Evolutionary conservation across 2,888 invertebrate genomes (phyloP), one percentile per base, ranked within the genome.

Genomic region (Entomobrya multifasciata): DNA sequence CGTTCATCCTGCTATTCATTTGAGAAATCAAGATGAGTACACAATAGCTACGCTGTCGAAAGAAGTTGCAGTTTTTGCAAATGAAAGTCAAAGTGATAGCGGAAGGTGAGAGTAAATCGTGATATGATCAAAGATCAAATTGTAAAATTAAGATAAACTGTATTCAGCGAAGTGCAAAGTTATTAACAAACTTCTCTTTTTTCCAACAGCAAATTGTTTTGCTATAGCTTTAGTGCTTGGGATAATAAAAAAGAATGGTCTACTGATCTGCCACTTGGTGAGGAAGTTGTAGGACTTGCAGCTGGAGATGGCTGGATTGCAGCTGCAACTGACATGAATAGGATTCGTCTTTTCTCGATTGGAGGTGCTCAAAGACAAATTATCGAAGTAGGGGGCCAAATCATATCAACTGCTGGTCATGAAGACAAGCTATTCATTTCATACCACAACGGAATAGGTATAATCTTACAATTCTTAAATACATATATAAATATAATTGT

Each of bases 321-420:
- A 0, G 95, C 95, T 80, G 96, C 95, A 1, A 97, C 97, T 0
- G 94, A 94, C 90, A 94, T 94, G 80, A 94, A 97, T 25, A 94
- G 95, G 90, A 92, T 99, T 72, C 93, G 98, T n/a, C 93, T 99
- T 4, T 98, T 96, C 92, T 96, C 96, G 5, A 93, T 96, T 13
- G 95, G 96, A 93, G 99, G 99, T 65, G 95, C 96, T 0, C 99
- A 99, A 93, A 94, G 95, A 91, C 96, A 96, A 91, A 93, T 96
- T 10, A 93, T 97, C 77, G 94, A 95, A 0, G 92, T 96, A 72
- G 95, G 96, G 0, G 97, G 97, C 0, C 94, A 95, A 5, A 93
- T 96, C 17, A 94, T 97, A 4, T 70, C 90, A 27, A 41, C 89
- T 6, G 79, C 89, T 30, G 90, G 90, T 2, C 86, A 87, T 62